These are phyloP conservation scores for Falcunculus frontatus DNA, from an alignment of 2,113 vertebrate species.

Conservation along the genomic window DNA sequence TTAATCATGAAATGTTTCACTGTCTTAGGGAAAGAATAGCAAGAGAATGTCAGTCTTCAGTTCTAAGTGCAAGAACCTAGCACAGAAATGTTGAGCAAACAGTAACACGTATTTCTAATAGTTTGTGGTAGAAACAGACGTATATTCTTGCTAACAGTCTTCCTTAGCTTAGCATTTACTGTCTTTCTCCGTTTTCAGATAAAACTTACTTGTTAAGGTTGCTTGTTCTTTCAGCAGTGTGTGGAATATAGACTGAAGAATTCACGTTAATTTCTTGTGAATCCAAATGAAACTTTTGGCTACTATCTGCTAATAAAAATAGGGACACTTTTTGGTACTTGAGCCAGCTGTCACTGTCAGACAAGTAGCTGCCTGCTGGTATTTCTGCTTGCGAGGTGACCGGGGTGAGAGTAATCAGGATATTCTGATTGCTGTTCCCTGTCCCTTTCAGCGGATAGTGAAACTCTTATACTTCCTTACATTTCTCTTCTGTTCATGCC, in stretches of 20 bases:
- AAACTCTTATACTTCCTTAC: not conserved
- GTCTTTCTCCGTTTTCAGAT: not conserved
- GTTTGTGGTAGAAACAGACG: not conserved
- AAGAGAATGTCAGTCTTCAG: not conserved
- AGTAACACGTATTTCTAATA: not conserved
- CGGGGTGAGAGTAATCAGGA: not conserved
- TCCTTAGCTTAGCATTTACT: not conserved
- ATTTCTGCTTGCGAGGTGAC: not conserved
- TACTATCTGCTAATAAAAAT: slow-evolving; percentile 43
- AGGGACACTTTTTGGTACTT: slow-evolving; percentile 39
- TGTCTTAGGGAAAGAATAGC: not conserved
- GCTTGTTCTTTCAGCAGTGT: not conserved
- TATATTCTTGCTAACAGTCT: not conserved
- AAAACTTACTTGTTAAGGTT: not conserved
- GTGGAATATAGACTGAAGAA: not conserved
- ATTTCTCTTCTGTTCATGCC: not conserved
- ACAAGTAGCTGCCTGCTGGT: slow-evolving; percentile 2
- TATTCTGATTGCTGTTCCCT: not conserved
- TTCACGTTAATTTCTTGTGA: not conserved
- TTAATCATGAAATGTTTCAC: not conserved
- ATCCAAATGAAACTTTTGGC: slow-evolving; percentile 22
- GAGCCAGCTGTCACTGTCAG: slow-evolving; percentile 60
- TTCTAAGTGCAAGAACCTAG: not conserved
- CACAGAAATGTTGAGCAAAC: not conserved
- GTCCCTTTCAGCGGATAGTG: not conserved